Evolutionary conservation across 2,888 invertebrate species (phyloP).

Genomic region (Nomada goodeniana): DNA sequence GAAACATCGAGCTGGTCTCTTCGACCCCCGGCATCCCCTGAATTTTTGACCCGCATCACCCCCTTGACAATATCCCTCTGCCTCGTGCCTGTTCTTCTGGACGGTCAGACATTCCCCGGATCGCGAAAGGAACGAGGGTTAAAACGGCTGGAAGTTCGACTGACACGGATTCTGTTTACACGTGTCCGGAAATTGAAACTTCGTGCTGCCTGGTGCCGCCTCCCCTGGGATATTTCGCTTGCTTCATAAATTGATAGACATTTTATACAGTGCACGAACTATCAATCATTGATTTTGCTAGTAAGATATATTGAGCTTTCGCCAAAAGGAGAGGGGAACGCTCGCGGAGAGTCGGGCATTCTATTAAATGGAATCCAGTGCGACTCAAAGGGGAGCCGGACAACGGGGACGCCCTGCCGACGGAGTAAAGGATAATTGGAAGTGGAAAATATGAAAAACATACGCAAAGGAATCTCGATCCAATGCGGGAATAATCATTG

Average conservation of each 20-base stretch:
- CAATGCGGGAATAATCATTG: slow-evolving; percentile 56
- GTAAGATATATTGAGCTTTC: too few relatives aligned
- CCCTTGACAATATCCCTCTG: background rate
- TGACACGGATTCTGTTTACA: background rate
- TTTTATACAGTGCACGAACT: background rate
- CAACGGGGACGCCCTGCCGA: too few relatives aligned
- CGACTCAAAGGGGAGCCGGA: slow-evolving; percentile 1
- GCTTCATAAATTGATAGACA: background rate
- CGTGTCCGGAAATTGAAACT: background rate
- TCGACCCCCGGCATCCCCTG: background rate
- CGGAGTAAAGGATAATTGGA: slow-evolving; percentile 14
- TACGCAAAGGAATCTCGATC: slow-evolving; percentile 5
- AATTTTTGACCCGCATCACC: slow-evolving; percentile 9
- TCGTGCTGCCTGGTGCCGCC: background rate
- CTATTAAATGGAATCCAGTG: background rate
- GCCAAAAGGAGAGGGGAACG: slow-evolving; percentile 9
- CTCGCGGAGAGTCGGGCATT: background rate
- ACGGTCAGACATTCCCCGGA: slow-evolving; percentile 1
- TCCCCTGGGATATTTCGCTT: background rate
- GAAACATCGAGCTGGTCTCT: background rate
- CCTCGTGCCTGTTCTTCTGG: background rate
- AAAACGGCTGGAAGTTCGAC: background rate
- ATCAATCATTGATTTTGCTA: too few relatives aligned
- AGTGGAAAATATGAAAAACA: background rate
- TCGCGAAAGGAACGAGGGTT: background rate